phyloP scores from a whole-genome alignment of 2,888 invertebrate genomes.

The Lagria hirta region DNA sequence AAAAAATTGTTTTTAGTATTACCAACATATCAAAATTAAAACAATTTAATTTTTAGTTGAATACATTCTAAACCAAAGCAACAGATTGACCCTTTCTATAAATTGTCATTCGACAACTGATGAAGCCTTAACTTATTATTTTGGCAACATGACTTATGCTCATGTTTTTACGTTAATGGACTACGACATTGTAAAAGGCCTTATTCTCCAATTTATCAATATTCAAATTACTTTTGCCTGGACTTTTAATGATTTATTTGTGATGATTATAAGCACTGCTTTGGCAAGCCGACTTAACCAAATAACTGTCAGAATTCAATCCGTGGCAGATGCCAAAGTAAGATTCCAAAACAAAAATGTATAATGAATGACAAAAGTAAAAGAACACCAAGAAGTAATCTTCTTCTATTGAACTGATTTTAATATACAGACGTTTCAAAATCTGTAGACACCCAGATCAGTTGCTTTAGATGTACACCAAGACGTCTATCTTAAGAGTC shows the following conservation, averaged over 20 bases:
- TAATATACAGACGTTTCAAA: too few relatives aligned
- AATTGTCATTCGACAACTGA: constrained; percentile 21
- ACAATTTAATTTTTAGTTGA: constrained; percentile 23
- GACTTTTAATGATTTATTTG: constrained; percentile 71
- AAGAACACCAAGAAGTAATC: too few relatives aligned
- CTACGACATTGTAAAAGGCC: constrained; percentile 26
- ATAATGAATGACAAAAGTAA: too few relatives aligned
- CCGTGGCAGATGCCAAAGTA: constrained; percentile 28
- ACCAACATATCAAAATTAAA: too few relatives aligned
- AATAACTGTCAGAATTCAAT: constrained; percentile 29
- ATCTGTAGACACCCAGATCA: too few relatives aligned
- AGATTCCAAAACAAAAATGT: too few relatives aligned
- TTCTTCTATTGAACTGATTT: too few relatives aligned
- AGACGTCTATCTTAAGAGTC: too few relatives aligned
- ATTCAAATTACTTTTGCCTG: constrained; percentile 64
- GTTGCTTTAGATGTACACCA: too few relatives aligned
- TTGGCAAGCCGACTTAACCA: constrained; percentile 64
- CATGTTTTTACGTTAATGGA: constrained; percentile 28
- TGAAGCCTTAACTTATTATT: constrained; percentile 29
- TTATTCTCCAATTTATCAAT: constrained; percentile 52
- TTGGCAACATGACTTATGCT: constrained; percentile 28
- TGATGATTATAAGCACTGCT: constrained; percentile 70
- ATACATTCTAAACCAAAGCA: constrained; percentile 27
- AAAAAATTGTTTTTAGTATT: too few relatives aligned
- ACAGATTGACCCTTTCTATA: constrained; percentile 22